These are phyloP conservation scores for Dioctria rufipes DNA, from an alignment of 2,888 invertebrate genomes.

Conservation along the genomic window DNA sequence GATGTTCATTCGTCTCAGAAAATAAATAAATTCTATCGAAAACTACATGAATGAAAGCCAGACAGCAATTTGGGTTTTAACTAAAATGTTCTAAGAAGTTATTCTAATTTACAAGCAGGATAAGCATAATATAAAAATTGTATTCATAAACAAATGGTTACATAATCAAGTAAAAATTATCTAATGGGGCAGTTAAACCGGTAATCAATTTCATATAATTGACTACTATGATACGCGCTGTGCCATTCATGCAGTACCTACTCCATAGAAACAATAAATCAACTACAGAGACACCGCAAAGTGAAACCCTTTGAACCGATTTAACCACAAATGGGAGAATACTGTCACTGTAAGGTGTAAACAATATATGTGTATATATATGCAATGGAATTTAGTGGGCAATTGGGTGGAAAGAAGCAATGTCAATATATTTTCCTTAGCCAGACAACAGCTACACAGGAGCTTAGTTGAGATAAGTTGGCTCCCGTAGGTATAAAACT, in stretches of 20 bases:
- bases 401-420: conserved; percentile 34
- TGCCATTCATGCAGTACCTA: conserved; percentile 20
- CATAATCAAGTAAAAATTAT: neutral
- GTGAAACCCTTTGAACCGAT: conserved; percentile 43
- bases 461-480: conserved; percentile 35
- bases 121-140: no score
- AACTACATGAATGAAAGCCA: no score
- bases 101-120: no score
- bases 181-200: conserved; percentile 31
- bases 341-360: conserved; percentile 35
- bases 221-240: conserved; percentile 32
- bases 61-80: no score
- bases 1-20: no score
- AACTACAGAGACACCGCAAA: conserved; percentile 40
- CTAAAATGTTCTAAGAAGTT: no score
- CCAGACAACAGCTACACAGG: conserved; percentile 21
- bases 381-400: conserved; percentile 24
- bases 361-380: conserved; percentile 29
- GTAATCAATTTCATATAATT: conserved; percentile 45
- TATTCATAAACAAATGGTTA: no score
- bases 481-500: conserved; percentile 26
- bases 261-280: conserved; percentile 29
- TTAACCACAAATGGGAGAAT: conserved; percentile 19
- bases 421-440: conserved; percentile 41
- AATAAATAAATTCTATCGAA: no score